Evolutionary conservation across 2,113 vertebrate genomes (phyloP).

Genomic region (Epinephelus lanceolatus): DNA sequence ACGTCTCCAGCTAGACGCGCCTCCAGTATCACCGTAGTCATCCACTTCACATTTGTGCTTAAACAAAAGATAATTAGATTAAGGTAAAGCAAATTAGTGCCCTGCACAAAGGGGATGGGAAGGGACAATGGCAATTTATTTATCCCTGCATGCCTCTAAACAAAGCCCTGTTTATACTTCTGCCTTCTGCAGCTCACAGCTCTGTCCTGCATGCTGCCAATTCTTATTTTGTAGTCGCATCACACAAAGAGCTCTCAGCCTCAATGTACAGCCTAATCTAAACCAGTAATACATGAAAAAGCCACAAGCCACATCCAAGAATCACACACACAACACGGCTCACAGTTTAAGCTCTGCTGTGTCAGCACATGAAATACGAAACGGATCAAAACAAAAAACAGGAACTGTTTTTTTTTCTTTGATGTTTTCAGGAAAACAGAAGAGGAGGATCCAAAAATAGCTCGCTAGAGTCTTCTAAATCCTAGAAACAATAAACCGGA

Average conservation of each 20-base stretch:
- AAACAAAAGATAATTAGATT: background rate
- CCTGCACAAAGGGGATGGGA: background rate
- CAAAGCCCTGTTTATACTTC: no score
- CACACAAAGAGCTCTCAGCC: no score
- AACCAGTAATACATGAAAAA: background rate
- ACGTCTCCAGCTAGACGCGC: background rate
- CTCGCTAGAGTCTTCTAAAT: constrained; percentile 31
- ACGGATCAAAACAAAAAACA: constrained; percentile 14
- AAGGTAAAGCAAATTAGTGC: background rate
- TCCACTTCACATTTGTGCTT: background rate
- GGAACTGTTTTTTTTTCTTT: background rate
- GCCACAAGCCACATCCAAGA: background rate
- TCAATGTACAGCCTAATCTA: no score
- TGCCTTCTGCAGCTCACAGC: background rate
- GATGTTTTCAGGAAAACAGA: constrained; percentile 48
- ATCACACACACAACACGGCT: background rate
- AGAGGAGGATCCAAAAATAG: constrained; percentile 51
- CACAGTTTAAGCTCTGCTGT: background rate
- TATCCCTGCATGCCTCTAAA: no score
- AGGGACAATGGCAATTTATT: background rate
- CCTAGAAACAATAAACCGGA: constrained; percentile 58
- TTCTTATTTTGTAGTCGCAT: background rate
- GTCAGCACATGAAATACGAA: constrained; percentile 29
- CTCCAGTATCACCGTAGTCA: background rate
- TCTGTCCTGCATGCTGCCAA: no score